Evolutionary conservation across 2,797 vertebrate genomes (phyloP).

Genomic region (Chaetodon trifasciatus): DNA sequence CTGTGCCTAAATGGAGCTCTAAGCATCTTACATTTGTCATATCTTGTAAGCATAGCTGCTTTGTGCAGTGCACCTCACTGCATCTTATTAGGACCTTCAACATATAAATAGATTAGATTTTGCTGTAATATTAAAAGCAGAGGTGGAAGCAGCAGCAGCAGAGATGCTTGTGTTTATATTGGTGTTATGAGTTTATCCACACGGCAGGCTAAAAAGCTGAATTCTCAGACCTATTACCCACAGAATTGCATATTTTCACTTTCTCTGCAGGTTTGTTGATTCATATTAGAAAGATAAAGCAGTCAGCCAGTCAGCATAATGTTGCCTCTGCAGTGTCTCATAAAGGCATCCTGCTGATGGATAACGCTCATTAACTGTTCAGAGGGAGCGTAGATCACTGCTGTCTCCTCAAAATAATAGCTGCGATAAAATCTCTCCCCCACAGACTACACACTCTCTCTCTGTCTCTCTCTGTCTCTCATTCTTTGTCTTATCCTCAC

Average conservation of each 20-base stretch:
- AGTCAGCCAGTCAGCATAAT: conserved; percentile 77
- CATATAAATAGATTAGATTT: background rate
- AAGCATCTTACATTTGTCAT: background rate
- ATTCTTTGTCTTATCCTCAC: background rate
- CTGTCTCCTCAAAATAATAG: conserved; percentile 79
- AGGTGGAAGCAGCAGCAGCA: background rate
- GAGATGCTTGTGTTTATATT: background rate
- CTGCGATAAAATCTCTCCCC: conserved; percentile 71
- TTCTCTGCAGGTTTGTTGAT: conserved; percentile 69
- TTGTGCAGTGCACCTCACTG: background rate
- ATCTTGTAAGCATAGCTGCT: background rate
- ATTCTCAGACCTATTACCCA: conserved; percentile 41
- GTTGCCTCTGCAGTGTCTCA: conserved; percentile 77
- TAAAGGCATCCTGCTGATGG: conserved; percentile 77
- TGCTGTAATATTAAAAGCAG: background rate
- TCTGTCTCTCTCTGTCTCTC: background rate
- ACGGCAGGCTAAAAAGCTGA: conserved; percentile 7
- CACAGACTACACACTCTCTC: conserved; percentile 30
- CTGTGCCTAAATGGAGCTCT: background rate
- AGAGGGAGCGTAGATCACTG: conserved; percentile 69
- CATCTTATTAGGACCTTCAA: conserved; percentile 1
- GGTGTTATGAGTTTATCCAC: conserved; percentile 17
- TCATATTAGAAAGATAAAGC: conserved; percentile 68
- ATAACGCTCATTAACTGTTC: conserved; percentile 80
- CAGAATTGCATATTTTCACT: conserved; percentile 52